A percentile compares a stretch with the other conserved stretches of the same genome.
These are phyloP conservation scores for Eueremaeus valkanovi DNA, from an alignment of 2,888 invertebrate genomes.

Conservation along the genomic window DNA sequence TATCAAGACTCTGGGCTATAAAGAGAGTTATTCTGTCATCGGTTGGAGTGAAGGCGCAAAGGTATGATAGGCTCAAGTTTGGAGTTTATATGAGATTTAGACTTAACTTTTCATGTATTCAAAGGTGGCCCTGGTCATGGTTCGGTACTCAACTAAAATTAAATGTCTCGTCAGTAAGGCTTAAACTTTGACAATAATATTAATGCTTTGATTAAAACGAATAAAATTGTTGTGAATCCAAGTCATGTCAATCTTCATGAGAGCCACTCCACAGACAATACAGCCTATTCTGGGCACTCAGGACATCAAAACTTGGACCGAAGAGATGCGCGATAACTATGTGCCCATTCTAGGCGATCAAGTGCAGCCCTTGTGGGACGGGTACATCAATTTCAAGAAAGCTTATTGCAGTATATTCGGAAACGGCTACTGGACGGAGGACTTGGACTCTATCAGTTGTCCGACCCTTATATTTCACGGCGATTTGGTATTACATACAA, in stretches of 20 bases:
- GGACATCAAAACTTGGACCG: neutral
- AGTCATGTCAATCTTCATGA: neutral
- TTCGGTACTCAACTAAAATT: neutral
- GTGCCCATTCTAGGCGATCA: neutral
- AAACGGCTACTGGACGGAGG: neutral
- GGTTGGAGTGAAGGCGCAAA: constrained; percentile 38
- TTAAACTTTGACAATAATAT: neutral
- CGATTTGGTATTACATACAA: constrained; percentile 2
- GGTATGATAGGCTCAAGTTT: no score
- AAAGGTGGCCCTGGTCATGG: constrained; percentile 1
- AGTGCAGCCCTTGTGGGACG: neutral
- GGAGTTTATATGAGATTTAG: no score
- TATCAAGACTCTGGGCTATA: constrained; percentile 34
- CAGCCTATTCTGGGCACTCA: neutral
- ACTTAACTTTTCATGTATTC: no score
- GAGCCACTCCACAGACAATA: neutral
- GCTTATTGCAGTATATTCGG: neutral
- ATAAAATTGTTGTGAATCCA: neutral
- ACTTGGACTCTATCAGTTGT: constrained; percentile 10
- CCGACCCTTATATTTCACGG: constrained; percentile 37
- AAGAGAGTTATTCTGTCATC: constrained; percentile 33
- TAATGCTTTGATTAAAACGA: no score
- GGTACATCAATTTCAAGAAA: neutral
- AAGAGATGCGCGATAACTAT: neutral
- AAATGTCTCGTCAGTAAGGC: neutral